phyloP scores from a whole-genome alignment of 2,113 vertebrate genomes.

The Gymnarchus niloticus region DNA sequence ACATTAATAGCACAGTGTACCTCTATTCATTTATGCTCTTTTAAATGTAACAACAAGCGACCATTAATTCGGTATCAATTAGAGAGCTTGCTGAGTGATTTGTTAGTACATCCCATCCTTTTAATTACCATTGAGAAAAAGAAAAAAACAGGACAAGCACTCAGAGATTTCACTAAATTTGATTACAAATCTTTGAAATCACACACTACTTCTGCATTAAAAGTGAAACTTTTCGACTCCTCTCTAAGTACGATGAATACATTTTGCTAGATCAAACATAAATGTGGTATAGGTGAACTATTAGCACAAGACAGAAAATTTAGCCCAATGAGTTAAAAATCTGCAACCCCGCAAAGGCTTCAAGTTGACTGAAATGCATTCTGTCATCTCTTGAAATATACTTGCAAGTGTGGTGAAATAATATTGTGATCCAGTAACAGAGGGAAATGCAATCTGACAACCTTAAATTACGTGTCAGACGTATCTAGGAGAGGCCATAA shows the following conservation, averaged over 20 bases:
- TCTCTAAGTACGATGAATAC: neutral
- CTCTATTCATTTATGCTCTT: neutral
- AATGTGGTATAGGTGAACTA: conserved; percentile 10
- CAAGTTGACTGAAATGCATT: conserved; percentile 13
- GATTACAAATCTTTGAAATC: neutral
- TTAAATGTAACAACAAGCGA: neutral
- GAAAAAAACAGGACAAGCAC: neutral
- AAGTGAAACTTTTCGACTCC: neutral
- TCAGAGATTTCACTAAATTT: no score
- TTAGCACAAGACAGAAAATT: conserved; percentile 13
- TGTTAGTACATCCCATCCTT: neutral
- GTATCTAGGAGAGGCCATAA: conserved; percentile 11
- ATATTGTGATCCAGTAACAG: conserved; percentile 14
- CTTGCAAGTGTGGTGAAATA: conserved; percentile 11
- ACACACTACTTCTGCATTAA: neutral
- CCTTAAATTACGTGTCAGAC: conserved; percentile 24
- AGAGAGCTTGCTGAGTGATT: neutral
- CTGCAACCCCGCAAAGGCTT: neutral
- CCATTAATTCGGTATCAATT: neutral
- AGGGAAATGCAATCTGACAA: conserved; percentile 22
- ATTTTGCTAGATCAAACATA: conserved; percentile 1
- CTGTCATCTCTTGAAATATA: conserved; percentile 1
- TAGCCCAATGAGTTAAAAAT: conserved; percentile 6
- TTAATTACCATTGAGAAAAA: neutral
- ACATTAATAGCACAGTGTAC: neutral